These are phyloP conservation scores for Eutolmus rufibarbis DNA, from an alignment of 2,888 invertebrate species.

Conservation along the genomic window DNA sequence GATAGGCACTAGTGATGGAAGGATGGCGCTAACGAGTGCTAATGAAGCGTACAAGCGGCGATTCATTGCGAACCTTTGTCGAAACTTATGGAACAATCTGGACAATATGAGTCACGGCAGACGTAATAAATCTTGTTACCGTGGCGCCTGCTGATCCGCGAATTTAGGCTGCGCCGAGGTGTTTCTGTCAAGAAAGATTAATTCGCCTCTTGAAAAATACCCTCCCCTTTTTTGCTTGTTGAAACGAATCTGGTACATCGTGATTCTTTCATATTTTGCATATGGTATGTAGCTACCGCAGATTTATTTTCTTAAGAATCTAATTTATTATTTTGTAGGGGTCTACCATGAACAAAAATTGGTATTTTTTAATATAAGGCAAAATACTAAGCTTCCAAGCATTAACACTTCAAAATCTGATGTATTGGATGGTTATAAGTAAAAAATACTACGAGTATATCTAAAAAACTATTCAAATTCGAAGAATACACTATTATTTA, in stretches of 20 bases:
- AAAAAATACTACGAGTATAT: too few species aligned
- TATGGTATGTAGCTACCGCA: neutral
- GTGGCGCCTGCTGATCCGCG: neutral
- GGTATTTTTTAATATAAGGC: too few species aligned
- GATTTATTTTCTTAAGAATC: neutral
- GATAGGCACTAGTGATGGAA: neutral
- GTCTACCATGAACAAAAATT: too few species aligned
- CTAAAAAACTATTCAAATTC: too few species aligned
- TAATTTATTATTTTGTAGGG: too few species aligned
- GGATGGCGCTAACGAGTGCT: neutral
- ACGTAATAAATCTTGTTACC: neutral
- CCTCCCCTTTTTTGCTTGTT: neutral
- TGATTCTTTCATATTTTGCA: neutral
- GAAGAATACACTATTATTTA: too few species aligned
- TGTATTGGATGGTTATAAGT: too few species aligned
- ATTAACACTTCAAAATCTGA: too few species aligned
- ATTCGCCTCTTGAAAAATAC: neutral
- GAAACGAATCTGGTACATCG: neutral
- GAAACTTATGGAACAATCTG: neutral
- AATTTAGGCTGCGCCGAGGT: neutral
- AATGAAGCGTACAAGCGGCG: neutral
- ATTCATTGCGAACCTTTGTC: neutral
- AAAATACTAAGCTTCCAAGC: too few species aligned
- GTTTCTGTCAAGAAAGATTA: neutral
- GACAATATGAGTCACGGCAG: neutral